Evolutionary conservation across 2,888 invertebrate species (phyloP), one percentile per base, ranked within the genome.

Genomic region (Netelia fuscicornis): DNA sequence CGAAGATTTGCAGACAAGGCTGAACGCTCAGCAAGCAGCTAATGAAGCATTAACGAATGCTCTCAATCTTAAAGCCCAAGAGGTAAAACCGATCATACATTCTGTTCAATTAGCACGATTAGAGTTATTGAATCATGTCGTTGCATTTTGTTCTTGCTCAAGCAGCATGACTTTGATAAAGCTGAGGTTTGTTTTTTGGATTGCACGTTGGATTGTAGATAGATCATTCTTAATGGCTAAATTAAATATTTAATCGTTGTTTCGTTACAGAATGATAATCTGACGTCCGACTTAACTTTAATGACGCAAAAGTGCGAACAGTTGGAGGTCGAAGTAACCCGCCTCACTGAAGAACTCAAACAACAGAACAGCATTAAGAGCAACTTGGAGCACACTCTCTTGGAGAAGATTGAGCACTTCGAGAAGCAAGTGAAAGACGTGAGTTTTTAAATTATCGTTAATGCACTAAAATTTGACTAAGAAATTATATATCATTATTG

Each of bases 1-100:
- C 1, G 96, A 96, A 86, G 95, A 96, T 89, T 93, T 97, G 85
- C 96, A 96, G 90, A 94, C 95, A 67, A 96, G 96, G 90, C 92
- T 97, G 23, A 95, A 96, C 79, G 95, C 95, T 87, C 96, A 96
- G 88, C 96, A 96, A 92, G 94, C 94, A n/a, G 93, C 93, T n/a
- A 94, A 94, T 84, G 93, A 93, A 82, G 92, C 93, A 54, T 90
- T 95, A 84, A 94, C 93, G 2, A 93, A 91, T 81, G 92, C 92
- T 23, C 91, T 94, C 8, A 92, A 92, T 86, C 87, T 92, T 20
- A 94, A 94, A 88, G 92, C 91, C 84, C 92, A 93, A 85, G 94
- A 94, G 93, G 94, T 94, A 90, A 83, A 68, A 52, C 71, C 48
- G 48, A 62, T 56, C 5, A 37, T 25, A 23, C 56, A 13, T 81